phyloP scores from a whole-genome alignment of 2,113 vertebrate species.

The Nyctereutes procyonoides region DNA sequence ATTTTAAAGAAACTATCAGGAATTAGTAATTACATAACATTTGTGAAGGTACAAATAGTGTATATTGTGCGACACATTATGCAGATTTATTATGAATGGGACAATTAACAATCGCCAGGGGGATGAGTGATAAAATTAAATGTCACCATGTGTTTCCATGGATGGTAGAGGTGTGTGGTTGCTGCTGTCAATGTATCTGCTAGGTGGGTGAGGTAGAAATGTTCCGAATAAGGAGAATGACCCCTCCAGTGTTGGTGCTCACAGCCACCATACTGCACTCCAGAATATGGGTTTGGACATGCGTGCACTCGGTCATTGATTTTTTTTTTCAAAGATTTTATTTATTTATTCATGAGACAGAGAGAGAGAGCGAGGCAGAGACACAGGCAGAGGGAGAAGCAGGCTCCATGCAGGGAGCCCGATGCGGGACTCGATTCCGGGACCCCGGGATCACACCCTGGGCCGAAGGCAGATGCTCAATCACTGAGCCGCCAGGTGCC shows the following conservation, averaged over 20 bases:
- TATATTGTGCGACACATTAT: background rate
- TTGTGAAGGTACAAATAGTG: background rate
- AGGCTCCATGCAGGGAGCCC: too few relatives aligned
- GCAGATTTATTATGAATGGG: background rate
- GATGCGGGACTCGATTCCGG: accelerated
- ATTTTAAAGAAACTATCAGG: background rate
- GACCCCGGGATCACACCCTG: too few relatives aligned
- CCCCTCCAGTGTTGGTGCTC: accelerated
- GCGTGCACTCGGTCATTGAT: accelerated
- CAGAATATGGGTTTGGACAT: too few relatives aligned
- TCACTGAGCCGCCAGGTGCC: too few relatives aligned
- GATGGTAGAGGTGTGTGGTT: accelerated
- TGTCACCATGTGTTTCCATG: background rate
- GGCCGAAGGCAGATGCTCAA: too few relatives aligned
- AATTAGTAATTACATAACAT: too few relatives aligned
- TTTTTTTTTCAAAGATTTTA: too few relatives aligned
- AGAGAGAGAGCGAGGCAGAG: too few relatives aligned
- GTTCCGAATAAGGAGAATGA: background rate
- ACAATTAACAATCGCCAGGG: accelerated
- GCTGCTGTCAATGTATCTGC: background rate
- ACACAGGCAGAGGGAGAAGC: too few relatives aligned
- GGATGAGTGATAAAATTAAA: background rate
- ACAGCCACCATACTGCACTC: accelerated
- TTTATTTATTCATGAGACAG: too few relatives aligned
- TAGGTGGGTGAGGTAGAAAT: background rate